Conservation (phyloP, 2,797 vertebrate species). For the Siniperca obscura region DNA sequence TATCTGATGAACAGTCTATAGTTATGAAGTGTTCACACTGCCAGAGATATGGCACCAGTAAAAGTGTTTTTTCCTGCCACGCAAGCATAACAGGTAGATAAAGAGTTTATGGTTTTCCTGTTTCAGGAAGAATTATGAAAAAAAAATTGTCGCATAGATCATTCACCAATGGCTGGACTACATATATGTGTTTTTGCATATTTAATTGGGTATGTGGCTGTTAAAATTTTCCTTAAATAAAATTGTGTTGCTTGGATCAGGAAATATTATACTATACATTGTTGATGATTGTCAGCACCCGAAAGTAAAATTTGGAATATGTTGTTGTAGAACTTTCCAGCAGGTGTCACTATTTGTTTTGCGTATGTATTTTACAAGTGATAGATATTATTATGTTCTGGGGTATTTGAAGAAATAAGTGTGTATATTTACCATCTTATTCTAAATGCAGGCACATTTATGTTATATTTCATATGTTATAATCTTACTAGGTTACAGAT, state of each 20-base stretch:
- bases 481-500: too few relatives aligned
- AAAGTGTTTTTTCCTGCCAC: conserved; percentile 56
- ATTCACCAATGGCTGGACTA: not conserved
- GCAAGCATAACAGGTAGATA: conserved; percentile 27
- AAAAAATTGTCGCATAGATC: not conserved
- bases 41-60: conserved; percentile 51
- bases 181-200: not conserved
- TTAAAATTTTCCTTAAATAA: not conserved
- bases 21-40: conserved; percentile 50
- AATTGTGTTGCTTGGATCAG: not conserved
- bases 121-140: conserved; percentile 5
- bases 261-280: not conserved
- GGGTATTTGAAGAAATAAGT: too few relatives aligned
- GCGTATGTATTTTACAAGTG: too few relatives aligned
- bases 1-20: conserved; percentile 60
- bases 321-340: not conserved
- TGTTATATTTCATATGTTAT: too few relatives aligned
- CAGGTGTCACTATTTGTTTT: too few relatives aligned
- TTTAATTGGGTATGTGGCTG: not conserved
- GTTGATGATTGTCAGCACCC: not conserved
- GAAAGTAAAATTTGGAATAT: not conserved
- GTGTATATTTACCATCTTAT: too few relatives aligned
- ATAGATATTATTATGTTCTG: too few relatives aligned
- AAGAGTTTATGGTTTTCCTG: conserved; percentile 15
- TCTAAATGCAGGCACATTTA: too few relatives aligned